A percentile compares a stretch with the other conserved stretches of the same genome.
Conservation (phyloP, 2,797 vertebrate species). For the Pteropus rufus region DNA sequence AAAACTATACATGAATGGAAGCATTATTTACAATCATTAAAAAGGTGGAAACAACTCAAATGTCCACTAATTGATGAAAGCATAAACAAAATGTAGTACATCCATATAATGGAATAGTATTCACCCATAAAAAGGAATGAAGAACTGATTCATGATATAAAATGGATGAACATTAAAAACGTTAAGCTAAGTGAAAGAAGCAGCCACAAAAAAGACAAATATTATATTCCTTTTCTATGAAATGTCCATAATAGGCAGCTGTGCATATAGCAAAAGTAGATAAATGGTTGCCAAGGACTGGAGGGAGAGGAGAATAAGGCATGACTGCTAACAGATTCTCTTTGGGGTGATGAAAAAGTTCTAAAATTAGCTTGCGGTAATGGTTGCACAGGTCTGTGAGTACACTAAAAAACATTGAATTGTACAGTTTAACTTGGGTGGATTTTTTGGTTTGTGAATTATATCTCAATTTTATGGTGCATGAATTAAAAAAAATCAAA, state of each 20-base stretch:
- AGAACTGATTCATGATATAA: not conserved
- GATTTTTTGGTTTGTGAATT: slow-evolving; percentile 17
- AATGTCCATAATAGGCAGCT: not conserved
- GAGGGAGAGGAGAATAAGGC: not conserved
- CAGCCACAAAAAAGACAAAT: not conserved
- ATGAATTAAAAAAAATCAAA: slow-evolving; percentile 9
- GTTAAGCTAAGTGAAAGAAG: not conserved
- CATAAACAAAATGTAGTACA: not conserved
- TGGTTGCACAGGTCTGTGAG: not conserved
- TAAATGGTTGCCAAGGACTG: not conserved
- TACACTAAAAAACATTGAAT: not conserved
- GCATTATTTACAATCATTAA: not conserved
- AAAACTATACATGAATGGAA: not conserved
- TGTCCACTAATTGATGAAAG: not conserved
- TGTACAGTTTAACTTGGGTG: not conserved
- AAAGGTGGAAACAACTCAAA: not conserved
- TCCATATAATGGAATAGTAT: not conserved
- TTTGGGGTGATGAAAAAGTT: not conserved
- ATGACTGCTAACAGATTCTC: not conserved
- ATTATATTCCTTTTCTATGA: not conserved
- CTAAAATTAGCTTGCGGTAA: not conserved
- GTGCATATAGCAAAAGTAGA: not conserved
- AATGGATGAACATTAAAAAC: not conserved
- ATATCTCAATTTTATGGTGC: not conserved
- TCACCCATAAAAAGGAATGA: not conserved